Conservation (phyloP, 2,113 vertebrate species). For the Heliornis fulica region DNA sequence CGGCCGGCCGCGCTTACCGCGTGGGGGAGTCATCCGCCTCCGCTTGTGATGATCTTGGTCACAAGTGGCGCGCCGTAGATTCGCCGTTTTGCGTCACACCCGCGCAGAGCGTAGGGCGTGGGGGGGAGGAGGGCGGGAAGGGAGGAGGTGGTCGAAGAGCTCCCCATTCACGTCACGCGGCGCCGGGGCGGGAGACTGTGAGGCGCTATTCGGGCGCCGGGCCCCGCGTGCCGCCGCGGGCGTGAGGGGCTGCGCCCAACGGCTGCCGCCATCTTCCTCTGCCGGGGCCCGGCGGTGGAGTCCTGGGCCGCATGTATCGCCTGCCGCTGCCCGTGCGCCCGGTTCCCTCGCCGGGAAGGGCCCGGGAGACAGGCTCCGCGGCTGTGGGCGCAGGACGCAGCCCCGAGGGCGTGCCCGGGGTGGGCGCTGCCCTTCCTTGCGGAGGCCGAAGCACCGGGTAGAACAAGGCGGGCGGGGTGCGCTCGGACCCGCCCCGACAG, state of each 20-base stretch:
- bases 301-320: fast-evolving
- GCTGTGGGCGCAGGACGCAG: too few species aligned
- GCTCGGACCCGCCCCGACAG: fast-evolving
- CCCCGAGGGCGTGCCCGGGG: fast-evolving
- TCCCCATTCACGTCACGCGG: not conserved
- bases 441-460: fast-evolving
- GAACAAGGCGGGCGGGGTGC: fast-evolving
- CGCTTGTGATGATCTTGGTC: conserved; percentile 85
- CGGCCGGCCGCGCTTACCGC: conserved; percentile 64
- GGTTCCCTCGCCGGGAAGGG: too few species aligned
- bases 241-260: not conserved
- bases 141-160: too few species aligned
- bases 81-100: conserved; percentile 49
- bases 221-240: not conserved
- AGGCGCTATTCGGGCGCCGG: fast-evolving
- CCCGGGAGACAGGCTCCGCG: fast-evolving
- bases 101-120: not conserved
- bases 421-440: not conserved
- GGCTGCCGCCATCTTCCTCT: not conserved
- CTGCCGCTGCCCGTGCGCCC: not conserved
- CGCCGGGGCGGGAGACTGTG: not conserved
- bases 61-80: conserved; percentile 90
- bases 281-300: not conserved
- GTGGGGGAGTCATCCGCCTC: conserved; percentile 63
- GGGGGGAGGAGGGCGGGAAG: not conserved